Conservation (phyloP, 2,113 vertebrate genomes). For the Odontophorus gujanensis region DNA sequence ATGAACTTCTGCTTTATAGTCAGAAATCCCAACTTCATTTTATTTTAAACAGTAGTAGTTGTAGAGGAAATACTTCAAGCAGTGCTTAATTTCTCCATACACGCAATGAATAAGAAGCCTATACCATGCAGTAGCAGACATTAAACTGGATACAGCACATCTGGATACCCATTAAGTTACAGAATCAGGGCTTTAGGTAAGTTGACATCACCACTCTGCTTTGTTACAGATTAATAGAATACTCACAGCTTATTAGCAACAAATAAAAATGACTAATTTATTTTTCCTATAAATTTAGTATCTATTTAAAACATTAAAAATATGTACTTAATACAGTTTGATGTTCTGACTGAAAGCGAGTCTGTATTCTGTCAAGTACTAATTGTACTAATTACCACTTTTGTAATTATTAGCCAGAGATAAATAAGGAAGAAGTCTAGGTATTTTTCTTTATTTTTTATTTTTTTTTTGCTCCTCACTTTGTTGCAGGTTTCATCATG, state of each 20-base stretch:
- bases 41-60: not conserved
- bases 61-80: not conserved
- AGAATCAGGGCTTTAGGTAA: not conserved
- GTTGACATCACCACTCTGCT: not conserved
- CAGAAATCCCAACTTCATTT: not conserved
- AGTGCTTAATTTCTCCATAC: not conserved
- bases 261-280: not conserved
- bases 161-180: not conserved
- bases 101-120: not conserved
- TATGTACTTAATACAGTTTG: not conserved
- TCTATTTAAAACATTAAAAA: not conserved
- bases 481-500: not conserved
- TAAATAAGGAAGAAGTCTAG: not conserved
- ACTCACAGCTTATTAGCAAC: not conserved
- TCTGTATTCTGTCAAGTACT: not conserved
- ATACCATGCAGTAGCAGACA: not conserved
- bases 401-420: not conserved
- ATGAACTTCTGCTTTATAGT: not conserved
- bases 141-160: not conserved
- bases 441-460: too few species aligned
- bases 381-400: not conserved
- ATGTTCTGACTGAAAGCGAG: conserved; percentile 14
- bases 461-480: not conserved
- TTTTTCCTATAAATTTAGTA: not conserved
- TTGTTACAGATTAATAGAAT: not conserved